Conservation (phyloP, 2,113 vertebrate species). For the Bathybates hornii region DNA sequence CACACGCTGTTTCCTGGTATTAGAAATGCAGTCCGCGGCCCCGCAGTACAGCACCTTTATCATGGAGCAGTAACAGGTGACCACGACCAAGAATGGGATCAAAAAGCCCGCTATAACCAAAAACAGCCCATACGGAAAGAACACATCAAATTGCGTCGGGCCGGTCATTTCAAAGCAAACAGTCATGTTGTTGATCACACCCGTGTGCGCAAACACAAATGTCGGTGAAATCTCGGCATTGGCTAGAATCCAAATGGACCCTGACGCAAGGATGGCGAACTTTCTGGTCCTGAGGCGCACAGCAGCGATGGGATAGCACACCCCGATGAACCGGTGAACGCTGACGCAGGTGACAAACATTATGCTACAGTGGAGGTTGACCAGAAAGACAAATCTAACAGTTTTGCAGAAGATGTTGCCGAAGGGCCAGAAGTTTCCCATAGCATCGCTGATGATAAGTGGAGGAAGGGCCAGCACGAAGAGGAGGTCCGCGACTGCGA, state of each 20-base stretch:
- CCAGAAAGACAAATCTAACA: constrained; percentile 54
- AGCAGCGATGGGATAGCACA: constrained; percentile 52
- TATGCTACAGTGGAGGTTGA: constrained; percentile 61
- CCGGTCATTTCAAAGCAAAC: constrained; percentile 59
- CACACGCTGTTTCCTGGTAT: not conserved
- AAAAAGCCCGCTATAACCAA: constrained; percentile 47
- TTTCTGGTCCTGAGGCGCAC: constrained; percentile 27
- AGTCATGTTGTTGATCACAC: not conserved
- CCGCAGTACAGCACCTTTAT: constrained; percentile 28
- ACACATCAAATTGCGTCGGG: constrained; percentile 13
- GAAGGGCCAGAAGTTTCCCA: constrained; percentile 53
- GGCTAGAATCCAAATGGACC: constrained; percentile 40
- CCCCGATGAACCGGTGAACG: constrained; percentile 48
- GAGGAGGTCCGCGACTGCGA: constrained; percentile 56
- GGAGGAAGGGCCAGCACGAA: constrained; percentile 60
- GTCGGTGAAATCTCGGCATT: constrained; percentile 49
- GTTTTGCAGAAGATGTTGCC: constrained; percentile 50
- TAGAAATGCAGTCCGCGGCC: not conserved
- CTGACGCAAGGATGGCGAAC: not conserved
- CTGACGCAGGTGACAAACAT: constrained; percentile 66
- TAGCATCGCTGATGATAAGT: constrained; percentile 46
- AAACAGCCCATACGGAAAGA: constrained; percentile 43
- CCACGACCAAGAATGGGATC: constrained; percentile 40
- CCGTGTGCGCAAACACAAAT: constrained; percentile 35
- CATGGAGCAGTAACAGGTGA: constrained; percentile 48